Evolutionary conservation across 2,888 invertebrate genomes (phyloP).

Genomic region (Melanostoma mellinum): DNA sequence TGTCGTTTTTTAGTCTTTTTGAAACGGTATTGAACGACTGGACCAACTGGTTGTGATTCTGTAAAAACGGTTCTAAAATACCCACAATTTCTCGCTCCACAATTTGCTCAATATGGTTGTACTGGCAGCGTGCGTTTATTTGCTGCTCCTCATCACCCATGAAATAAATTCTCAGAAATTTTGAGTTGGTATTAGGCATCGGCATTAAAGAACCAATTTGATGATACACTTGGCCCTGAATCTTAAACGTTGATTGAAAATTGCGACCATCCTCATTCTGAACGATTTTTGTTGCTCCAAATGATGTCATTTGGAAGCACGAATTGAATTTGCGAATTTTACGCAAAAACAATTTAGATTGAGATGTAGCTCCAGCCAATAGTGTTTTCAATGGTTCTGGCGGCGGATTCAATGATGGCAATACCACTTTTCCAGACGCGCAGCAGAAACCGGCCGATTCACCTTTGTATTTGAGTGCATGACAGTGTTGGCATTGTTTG

Average conservation of each 20-base stretch:
- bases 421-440: constrained; percentile 78
- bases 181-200: neutral
- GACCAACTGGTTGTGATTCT: constrained; percentile 56
- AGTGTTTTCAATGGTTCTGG: constrained; percentile 76
- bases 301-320: no score
- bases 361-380: neutral
- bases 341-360: no score
- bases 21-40: constrained; percentile 62
- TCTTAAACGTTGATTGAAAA: no score
- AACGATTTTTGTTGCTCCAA: no score
- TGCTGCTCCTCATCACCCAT: constrained; percentile 58
- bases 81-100: constrained; percentile 39
- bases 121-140: constrained; percentile 52
- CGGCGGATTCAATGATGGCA: constrained; percentile 77
- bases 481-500: constrained; percentile 77
- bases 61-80: constrained; percentile 60
- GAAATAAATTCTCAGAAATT: constrained; percentile 25
- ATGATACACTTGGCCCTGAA: no score
- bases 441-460: constrained; percentile 80
- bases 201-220: no score
- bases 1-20: constrained; percentile 43
- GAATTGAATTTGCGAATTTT: no score
- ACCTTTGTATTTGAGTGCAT: constrained; percentile 77
- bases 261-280: no score
- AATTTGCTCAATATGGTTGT: constrained; percentile 28